Base-by-base conservation (phyloP, 2,797 vertebrate species). In the Hydrocynus forskahlii region DNA sequence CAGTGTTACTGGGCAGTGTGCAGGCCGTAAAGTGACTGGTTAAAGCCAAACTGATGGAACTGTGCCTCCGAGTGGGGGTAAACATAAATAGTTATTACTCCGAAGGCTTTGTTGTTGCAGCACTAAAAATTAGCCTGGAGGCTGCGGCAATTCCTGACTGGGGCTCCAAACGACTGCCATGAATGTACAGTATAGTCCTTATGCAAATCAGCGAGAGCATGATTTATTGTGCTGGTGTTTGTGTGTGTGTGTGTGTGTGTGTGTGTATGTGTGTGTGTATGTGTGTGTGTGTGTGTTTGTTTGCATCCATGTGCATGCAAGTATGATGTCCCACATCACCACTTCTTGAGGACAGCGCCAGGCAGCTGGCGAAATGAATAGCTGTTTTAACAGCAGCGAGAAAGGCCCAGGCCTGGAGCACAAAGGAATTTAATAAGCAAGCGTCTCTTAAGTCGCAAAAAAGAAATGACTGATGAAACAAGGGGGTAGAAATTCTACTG, bases 351-450 rank as follows among this genome's bases (percentile, higher is more conserved):
- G 75, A 77, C 71, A 38, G 75, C 64, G 81, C 79, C 85, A 86
- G 89, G 90, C 93, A 94, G 92, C 92, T 93, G 91, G 91, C 83
- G 79, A 74, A 90, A 86, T 86, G 87, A 92, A 92, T 88, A 91
- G 87, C 76, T 75, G 81, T 88, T 89, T 87, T 84, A 86, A 79
- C 85, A 81, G 71, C 80, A 60, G 48, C 48, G 48, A 74, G 73
- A 81, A 59, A 79, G 81, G 76, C 82, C 71, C 67, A 4, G 79
- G 74, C 57, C 60, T 77, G 25, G 50, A 83, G 84, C 89, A 90
- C 88, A 90, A 88, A 90, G 88, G 89, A 91, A 91, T 91, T 88
- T 91, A 92, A 92, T 89, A 90, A 90, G 89, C 88, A 76, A 78
- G 79, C 85, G 23, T 78, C 69, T 78, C 62, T 29, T 16, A 67